A percentile compares a stretch with the other conserved stretches of the same genome.
These are phyloP conservation scores for Limenitis arthemis DNA, from an alignment of 2,888 invertebrate species.

Conservation along the genomic window DNA sequence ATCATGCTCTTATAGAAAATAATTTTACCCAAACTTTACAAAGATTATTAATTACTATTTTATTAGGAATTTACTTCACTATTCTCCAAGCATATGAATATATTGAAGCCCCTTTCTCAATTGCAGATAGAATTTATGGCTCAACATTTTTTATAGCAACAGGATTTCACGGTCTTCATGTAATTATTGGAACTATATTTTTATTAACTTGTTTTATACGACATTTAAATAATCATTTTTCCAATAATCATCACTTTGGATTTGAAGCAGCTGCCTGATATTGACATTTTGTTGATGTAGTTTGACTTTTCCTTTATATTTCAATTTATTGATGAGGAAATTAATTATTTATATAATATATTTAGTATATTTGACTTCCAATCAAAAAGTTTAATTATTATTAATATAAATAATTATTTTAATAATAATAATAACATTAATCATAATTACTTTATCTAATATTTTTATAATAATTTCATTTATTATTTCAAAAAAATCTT, in stretches of 20 bases:
- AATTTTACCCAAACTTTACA: conserved; percentile 51
- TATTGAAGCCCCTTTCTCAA: conserved; percentile 66
- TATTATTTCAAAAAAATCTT: conserved; percentile 72
- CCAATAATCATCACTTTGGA: too few relatives aligned
- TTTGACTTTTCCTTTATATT: conserved; percentile 44
- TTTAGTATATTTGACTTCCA: conserved; percentile 81
- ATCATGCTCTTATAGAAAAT: conserved; percentile 50
- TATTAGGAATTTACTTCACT: conserved; percentile 73
- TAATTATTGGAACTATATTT: too few relatives aligned
- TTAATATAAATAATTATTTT: conserved; percentile 74
- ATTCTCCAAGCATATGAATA: conserved; percentile 79
- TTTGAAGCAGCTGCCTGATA: too few relatives aligned
- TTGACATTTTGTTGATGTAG: too few relatives aligned
- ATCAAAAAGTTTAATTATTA: too few relatives aligned
- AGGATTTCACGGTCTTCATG: too few relatives aligned
- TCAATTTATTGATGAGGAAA: conserved; percentile 80
- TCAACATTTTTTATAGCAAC: too few relatives aligned
- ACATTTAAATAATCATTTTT: too few relatives aligned
- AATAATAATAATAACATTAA: conserved; percentile 40
- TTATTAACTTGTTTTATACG: too few relatives aligned
- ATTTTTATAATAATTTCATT: conserved; percentile 64
- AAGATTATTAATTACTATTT: conserved; percentile 52
- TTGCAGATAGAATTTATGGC: conserved; percentile 53
- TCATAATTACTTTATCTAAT: conserved; percentile 54
- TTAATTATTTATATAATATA: conserved; percentile 78